phyloP scores from a whole-genome alignment of 2,113 vertebrate genomes.

The Dromaius novaehollandiae region DNA sequence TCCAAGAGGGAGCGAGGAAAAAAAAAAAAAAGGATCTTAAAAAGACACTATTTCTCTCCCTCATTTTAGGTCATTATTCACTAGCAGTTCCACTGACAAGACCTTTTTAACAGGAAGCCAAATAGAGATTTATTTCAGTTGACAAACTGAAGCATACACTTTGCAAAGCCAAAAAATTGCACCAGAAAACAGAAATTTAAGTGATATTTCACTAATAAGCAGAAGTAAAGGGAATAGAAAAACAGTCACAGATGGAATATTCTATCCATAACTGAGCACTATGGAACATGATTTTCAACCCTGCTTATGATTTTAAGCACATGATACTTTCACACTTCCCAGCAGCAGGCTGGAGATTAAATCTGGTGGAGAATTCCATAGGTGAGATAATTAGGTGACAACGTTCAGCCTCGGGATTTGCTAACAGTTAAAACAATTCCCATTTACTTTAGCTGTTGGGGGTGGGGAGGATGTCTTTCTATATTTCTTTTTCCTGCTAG shows the following conservation, averaged over 20 bases:
- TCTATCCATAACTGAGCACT: not conserved
- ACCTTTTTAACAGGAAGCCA: not conserved
- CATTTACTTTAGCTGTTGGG: not conserved
- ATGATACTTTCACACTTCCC: not conserved
- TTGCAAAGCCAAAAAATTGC: not conserved
- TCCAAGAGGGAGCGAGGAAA: not conserved
- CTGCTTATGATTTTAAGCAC: slow-evolving; percentile 22
- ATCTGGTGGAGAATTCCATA: not conserved
- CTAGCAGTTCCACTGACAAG: not conserved
- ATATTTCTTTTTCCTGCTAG: not conserved
- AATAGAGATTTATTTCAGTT: not conserved
- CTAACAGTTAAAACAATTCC: not conserved
- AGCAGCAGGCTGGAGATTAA: not conserved
- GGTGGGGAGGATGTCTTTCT: not conserved
- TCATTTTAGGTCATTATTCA: slow-evolving; percentile 19
- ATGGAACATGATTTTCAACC: not conserved
- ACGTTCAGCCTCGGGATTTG: not conserved
- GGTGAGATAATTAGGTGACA: slow-evolving; percentile 22
- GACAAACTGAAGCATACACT: not conserved
- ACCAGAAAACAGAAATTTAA: not conserved
- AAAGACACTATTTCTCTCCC: not conserved
- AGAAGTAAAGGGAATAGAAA: not conserved
- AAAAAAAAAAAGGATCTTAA: not conserved
- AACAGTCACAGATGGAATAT: not conserved
- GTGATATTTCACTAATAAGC: not conserved